Percentiles rank a stretch among this genome's conserved stretches.
phyloP scores from a whole-genome alignment of 2,797 vertebrate genomes.

The Erpetoichthys calabaricus region DNA sequence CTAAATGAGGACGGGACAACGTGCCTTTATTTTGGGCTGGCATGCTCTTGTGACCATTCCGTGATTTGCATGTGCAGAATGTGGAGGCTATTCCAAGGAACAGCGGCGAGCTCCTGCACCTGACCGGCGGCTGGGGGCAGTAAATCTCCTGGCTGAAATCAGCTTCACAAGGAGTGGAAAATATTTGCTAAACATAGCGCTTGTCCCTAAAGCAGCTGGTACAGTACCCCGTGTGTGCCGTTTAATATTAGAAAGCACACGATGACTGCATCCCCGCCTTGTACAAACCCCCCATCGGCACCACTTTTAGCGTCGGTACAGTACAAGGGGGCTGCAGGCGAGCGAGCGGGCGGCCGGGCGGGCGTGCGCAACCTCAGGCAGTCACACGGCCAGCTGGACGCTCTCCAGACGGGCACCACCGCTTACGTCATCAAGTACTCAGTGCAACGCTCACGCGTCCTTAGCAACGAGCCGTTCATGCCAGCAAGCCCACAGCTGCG shows the following conservation, averaged over 20 bases:
- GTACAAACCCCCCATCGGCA: background rate
- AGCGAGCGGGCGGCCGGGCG: background rate
- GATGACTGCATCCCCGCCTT: background rate
- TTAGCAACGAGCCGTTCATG: no score
- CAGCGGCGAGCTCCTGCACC: conserved; percentile 6
- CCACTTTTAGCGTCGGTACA: conserved; percentile 3
- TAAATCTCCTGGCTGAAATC: conserved; percentile 3
- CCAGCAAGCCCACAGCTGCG: no score
- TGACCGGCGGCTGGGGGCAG: no score
- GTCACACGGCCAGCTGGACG: conserved; percentile 5
- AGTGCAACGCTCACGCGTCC: background rate
- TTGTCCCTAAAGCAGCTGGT: no score
- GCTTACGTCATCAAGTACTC: conserved; percentile 4
- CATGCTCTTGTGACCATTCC: conserved; percentile 1
- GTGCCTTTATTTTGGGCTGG: background rate
- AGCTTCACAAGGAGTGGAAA: conserved; percentile 62
- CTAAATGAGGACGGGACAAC: background rate
- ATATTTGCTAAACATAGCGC: conserved; percentile 43
- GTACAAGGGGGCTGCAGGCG: background rate
- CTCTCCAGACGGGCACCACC: background rate
- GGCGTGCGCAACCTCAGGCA: background rate
- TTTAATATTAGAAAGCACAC: conserved; percentile 58
- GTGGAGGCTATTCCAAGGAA: background rate
- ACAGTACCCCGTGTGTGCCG: background rate
- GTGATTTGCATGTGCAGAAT: background rate